Conservation (phyloP, 2,113 vertebrate species). For the Lamprotornis superbus region DNA sequence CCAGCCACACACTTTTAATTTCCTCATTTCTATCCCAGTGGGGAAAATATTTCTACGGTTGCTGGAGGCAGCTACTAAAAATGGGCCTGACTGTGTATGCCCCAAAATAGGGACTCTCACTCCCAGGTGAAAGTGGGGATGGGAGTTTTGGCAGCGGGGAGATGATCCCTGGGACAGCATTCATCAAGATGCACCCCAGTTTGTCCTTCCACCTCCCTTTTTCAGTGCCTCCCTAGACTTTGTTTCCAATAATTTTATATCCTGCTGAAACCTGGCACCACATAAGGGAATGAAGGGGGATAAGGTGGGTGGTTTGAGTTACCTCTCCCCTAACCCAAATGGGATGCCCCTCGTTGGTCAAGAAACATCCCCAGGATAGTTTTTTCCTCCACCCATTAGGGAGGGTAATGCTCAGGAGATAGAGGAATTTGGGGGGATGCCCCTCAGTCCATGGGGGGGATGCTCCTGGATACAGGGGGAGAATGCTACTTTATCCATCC, state of each 20-base stretch:
- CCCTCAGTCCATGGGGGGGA: not conserved
- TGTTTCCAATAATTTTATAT: constrained; percentile 61
- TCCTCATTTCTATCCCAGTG: not conserved
- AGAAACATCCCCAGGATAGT: not conserved
- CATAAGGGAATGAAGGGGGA: not conserved
- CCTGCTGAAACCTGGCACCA: constrained; percentile 75
- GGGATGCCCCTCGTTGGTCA: not conserved
- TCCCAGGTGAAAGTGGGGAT: not conserved
- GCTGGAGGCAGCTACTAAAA: constrained; percentile 23
- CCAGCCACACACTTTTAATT: not conserved
- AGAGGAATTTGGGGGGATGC: not conserved
- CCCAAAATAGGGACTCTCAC: not conserved
- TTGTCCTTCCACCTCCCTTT: not conserved
- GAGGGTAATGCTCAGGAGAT: not conserved
- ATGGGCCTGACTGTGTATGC: not conserved
- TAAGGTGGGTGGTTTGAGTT: constrained; percentile 15
- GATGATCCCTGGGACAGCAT: not conserved
- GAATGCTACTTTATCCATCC: not conserved
- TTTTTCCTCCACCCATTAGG: not conserved
- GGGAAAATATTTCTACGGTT: constrained; percentile 42
- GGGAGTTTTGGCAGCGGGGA: not conserved
- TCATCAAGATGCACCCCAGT: not conserved
- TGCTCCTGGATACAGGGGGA: not conserved
- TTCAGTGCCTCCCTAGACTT: not conserved
- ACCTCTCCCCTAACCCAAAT: constrained; percentile 45